Conservation (phyloP, 1,140 invertebrate species). For the Neelides sp. region DNA sequence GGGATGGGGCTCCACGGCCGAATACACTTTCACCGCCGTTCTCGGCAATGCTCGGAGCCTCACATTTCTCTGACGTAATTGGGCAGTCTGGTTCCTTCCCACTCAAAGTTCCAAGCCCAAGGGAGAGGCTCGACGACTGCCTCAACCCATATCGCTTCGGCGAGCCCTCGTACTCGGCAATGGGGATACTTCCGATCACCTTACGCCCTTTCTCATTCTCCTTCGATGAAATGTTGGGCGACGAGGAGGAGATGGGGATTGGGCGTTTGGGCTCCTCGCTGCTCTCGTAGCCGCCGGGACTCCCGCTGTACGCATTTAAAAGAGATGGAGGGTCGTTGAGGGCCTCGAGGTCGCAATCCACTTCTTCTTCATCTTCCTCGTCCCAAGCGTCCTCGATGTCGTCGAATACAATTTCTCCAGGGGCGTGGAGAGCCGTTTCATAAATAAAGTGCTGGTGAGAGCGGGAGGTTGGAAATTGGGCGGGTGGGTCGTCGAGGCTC, state of each 20-base stretch:
- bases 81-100: too few species aligned
- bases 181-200: constrained; percentile 76
- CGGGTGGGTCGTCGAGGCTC: not conserved
- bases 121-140: too few species aligned
- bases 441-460: constrained; percentile 32
- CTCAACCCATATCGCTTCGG: constrained; percentile 67
- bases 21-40: too few species aligned
- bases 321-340: constrained; percentile 23
- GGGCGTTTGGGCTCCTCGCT: constrained; percentile 8
- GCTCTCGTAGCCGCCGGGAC: constrained; percentile 21
- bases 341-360: constrained; percentile 11
- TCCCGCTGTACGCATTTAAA: constrained; percentile 22
- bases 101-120: too few species aligned
- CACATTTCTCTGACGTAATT: constrained; percentile 15
- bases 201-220: constrained; percentile 31
- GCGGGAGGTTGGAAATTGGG: not conserved
- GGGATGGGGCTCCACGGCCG: too few species aligned
- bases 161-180: constrained; percentile 81
- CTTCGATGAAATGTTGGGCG: not conserved
- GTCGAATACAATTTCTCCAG: constrained; percentile 63
- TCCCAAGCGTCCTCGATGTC: constrained; percentile 52
- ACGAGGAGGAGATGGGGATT: not conserved
- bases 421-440: constrained; percentile 45
- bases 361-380: not conserved
- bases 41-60: constrained; percentile 14